A percentile compares a stretch with the other conserved stretches of the same genome.
Evolutionary conservation across 2,888 invertebrate genomes (phyloP).

Genomic region (Tortrix viridana): DNA sequence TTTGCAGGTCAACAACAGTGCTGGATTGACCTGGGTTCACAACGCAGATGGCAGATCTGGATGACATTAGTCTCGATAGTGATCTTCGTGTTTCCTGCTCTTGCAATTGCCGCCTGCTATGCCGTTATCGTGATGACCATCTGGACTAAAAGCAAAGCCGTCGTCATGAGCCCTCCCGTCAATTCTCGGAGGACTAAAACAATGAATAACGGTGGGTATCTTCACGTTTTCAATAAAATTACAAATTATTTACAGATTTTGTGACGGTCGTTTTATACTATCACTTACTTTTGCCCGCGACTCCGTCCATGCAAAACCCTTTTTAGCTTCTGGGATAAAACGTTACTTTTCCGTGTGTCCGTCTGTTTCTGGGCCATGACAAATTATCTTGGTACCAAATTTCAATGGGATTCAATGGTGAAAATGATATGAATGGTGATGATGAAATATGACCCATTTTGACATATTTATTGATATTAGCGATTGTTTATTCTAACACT

Average conservation of each 20-base stretch:
- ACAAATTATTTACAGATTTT: background rate
- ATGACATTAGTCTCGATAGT: constrained; percentile 92
- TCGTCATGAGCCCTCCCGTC: constrained; percentile 83
- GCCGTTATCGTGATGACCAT: constrained; percentile 95
- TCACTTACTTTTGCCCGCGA: too few relatives aligned
- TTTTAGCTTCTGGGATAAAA: too few relatives aligned
- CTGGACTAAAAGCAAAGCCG: constrained; percentile 92
- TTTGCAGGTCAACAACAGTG: constrained; percentile 89
- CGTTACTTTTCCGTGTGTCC: too few relatives aligned
- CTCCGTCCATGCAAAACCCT: too few relatives aligned
- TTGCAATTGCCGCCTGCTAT: constrained; percentile 95
- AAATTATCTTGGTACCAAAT: too few relatives aligned
- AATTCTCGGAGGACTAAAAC: constrained; percentile 74
- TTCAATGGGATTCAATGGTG: too few relatives aligned
- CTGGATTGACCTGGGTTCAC: constrained; percentile 93
- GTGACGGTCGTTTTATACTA: too few relatives aligned
- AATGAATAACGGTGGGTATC: constrained; percentile 65
- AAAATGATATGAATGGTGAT: too few relatives aligned
- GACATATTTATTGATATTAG: background rate
- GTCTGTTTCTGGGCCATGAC: too few relatives aligned
- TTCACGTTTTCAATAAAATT: background rate
- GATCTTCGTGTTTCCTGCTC: constrained; percentile 93
- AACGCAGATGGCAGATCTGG: constrained; percentile 93
- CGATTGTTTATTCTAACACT: background rate
- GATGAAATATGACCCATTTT: too few relatives aligned